Evolutionary conservation across 2,797 vertebrate genomes (phyloP), one percentile per base, ranked within the genome.

Genomic region (Takifugu ocellatus): DNA sequence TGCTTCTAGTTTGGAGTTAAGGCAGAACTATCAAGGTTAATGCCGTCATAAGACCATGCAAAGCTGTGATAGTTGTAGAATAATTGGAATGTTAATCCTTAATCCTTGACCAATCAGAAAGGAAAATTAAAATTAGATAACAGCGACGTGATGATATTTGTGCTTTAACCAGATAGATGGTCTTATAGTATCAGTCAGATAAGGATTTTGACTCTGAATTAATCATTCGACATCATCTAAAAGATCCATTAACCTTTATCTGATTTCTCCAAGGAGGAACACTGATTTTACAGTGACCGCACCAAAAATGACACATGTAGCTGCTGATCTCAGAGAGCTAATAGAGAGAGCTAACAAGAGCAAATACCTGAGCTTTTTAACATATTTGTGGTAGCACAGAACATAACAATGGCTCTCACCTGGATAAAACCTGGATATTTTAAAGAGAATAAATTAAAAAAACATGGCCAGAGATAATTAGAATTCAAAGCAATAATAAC

Each of bases 391-490:
- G 7, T 6, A 27, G 1, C 24, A 66, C 31, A 66, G 58, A 59
- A 56, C 57, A 56, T 47, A 17, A 65, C 7, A 27, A 6, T 3
- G n/a, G 42, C 6, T 9, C 1, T 24, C 26, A 59, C 24, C 48
- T 21, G 21, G 21, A 48, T 8, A 50, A 56, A 49, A 51, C 12
- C 14, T 21, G 25, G 50, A 31, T 8, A 36, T 47, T 53, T 65
- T 17, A 14, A 21, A 54, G 29, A 52, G 47, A 66, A 73, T 68
- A 52, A 51, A 47, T 49, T 25, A 68, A 59, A 24, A 51, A 42
- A 5, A 29, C 7, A 21, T 21, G 21, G 21, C 21, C 21, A 21
- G 21, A 21, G 21, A 21, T 21, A 21, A 21, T 21, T 21, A 21
- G 21, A 21, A 21, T 21, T 21, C 21, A 21, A 21, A 21, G 21